Conservation (phyloP, 92 coral and sea anemone genomes). For the Parazoanthus swiftii region DNA sequence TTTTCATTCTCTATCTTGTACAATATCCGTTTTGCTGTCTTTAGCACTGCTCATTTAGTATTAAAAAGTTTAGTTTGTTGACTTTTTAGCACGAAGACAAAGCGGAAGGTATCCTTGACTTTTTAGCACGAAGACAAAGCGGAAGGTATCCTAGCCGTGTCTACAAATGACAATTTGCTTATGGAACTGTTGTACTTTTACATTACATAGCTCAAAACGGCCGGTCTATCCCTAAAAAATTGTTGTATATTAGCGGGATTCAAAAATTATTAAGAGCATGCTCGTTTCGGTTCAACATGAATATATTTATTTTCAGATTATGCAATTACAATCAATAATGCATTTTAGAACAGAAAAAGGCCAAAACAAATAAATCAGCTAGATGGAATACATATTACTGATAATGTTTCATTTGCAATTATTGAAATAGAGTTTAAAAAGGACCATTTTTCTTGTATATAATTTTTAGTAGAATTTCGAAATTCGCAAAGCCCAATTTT, state of each 20-base stretch:
- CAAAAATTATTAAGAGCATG: neutral
- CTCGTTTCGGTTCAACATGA: neutral
- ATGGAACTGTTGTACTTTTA: neutral
- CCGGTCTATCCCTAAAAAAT: neutral
- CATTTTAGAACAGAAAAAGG: neutral
- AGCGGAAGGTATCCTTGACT: constrained; percentile 28
- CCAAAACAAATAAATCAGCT: neutral
- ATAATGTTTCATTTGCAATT: neutral
- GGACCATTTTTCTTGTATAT: neutral
- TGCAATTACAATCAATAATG: constrained; percentile 14
- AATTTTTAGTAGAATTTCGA: neutral
- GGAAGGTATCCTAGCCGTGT: constrained; percentile 5
- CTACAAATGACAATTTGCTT: neutral
- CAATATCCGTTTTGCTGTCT: constrained; percentile 4
- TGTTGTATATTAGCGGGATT: neutral
- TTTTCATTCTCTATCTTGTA: neutral
- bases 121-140: constrained; percentile 20
- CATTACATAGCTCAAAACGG: neutral
- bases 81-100: constrained; percentile 19
- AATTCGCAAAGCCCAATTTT: neutral
- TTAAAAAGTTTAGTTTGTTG: constrained; percentile 10
- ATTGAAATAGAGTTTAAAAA: neutral
- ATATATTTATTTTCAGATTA: constrained; percentile 23
- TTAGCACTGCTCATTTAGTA: neutral
- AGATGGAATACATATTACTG: neutral